These are phyloP conservation scores for Motacilla tschutschensis DNA, from an alignment of 2,113 vertebrate genomes.

Conservation along the genomic window DNA sequence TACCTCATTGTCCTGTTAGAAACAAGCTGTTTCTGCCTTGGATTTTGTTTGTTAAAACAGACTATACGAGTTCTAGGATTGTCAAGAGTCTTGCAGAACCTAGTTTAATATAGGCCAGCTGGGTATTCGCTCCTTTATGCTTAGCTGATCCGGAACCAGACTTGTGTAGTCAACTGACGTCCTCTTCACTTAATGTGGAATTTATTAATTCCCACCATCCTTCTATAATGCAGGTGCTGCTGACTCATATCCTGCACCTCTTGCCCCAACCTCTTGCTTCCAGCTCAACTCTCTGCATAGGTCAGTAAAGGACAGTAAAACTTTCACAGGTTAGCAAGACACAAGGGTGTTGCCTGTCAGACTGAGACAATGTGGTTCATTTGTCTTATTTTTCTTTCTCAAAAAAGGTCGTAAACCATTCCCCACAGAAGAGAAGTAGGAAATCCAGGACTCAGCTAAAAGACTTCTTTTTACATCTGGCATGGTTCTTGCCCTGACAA, in stretches of 20 bases:
- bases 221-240: conserved; percentile 39
- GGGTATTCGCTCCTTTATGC: not conserved
- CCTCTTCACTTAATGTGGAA: not conserved
- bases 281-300: not conserved
- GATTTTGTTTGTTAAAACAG: not conserved
- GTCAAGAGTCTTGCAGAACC: not conserved
- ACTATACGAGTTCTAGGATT: not conserved
- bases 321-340: conserved; percentile 46
- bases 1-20: not conserved
- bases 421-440: conserved; percentile 57
- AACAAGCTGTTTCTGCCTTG: not conserved
- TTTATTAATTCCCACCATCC: conserved; percentile 11
- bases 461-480: conserved; percentile 64
- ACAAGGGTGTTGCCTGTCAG: conserved; percentile 52
- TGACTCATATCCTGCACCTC: conserved; percentile 57
- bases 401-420: conserved; percentile 54
- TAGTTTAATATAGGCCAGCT: not conserved
- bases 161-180: not conserved
- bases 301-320: conserved; percentile 53
- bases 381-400: conserved; percentile 74
- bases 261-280: conserved; percentile 15
- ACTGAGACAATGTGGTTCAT: conserved; percentile 69
- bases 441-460: conserved; percentile 65
- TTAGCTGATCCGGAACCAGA: not conserved
- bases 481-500: conserved; percentile 20